Evolutionary conservation across 2,888 invertebrate species (phyloP).

Genomic region (Ectemnius continuus): DNA sequence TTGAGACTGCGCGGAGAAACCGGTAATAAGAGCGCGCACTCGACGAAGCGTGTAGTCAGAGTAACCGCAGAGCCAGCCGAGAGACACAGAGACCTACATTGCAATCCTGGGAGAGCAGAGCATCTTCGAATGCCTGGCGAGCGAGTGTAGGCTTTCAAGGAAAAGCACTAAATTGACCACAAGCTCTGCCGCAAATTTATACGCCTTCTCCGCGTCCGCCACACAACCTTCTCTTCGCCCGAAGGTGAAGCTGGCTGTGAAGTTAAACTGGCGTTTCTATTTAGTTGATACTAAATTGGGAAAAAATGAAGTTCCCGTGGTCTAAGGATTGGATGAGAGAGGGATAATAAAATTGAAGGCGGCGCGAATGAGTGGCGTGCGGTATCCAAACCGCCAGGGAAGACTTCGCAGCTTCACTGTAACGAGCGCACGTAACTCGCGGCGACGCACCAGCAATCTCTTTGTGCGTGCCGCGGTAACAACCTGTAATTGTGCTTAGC

Average conservation of each 20-base stretch:
- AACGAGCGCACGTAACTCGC: constrained; percentile 12
- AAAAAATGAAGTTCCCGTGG: too few relatives aligned
- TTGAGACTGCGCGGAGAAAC: background rate
- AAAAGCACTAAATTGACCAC: constrained; percentile 67
- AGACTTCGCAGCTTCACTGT: background rate
- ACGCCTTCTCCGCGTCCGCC: constrained; percentile 47
- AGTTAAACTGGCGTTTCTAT: background rate
- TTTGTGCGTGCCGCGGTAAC: constrained; percentile 18
- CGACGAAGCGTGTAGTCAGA: background rate
- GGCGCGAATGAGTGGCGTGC: background rate
- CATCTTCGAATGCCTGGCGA: constrained; percentile 21
- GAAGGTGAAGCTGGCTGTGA: too few relatives aligned
- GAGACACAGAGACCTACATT: constrained; percentile 68
- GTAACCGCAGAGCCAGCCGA: background rate
- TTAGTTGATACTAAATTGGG: constrained; percentile 8
- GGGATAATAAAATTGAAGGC: too few relatives aligned
- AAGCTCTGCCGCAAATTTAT: constrained; percentile 71
- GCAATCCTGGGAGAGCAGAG: constrained; percentile 31
- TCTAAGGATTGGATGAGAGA: too few relatives aligned
- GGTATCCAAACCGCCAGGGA: constrained; percentile 7
- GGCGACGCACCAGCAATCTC: background rate
- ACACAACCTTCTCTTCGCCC: background rate
- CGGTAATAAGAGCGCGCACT: background rate
- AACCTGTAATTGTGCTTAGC: constrained; percentile 52
- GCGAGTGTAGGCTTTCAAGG: constrained; percentile 69